A percentile compares a stretch with the other conserved stretches of the same genome.
Evolutionary conservation across 2,797 vertebrate species (phyloP).

Genomic region (Anolis apletophallus): DNA sequence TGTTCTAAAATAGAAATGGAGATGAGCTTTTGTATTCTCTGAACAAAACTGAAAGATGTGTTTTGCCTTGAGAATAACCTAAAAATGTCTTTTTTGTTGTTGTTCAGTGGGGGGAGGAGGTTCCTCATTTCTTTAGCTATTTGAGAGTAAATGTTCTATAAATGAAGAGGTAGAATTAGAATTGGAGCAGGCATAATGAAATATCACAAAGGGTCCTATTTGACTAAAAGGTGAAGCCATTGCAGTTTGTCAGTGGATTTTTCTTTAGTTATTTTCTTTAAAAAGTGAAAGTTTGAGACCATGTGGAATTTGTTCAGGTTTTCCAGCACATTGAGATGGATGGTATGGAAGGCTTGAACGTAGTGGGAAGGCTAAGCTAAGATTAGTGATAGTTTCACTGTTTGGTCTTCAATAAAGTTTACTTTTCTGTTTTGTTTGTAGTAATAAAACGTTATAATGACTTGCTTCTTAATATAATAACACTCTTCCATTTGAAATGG

Average conservation of each 20-base stretch:
- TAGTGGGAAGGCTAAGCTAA: neutral
- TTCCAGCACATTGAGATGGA: neutral
- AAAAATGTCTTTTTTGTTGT: neutral
- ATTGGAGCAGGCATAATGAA: conserved; percentile 23
- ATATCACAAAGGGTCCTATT: conserved; percentile 24
- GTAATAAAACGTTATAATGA: neutral
- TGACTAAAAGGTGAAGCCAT: conserved; percentile 43
- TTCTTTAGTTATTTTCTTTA: neutral
- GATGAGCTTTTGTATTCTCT: neutral
- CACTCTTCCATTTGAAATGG: neutral
- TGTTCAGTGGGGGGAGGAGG: neutral
- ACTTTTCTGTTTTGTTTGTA: neutral
- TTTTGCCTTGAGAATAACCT: neutral
- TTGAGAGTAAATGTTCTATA: neutral
- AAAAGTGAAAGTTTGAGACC: neutral
- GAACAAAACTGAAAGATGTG: neutral
- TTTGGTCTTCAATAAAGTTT: neutral
- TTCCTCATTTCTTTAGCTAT: neutral
- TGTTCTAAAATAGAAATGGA: conserved; percentile 8
- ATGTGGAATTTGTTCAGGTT: neutral
- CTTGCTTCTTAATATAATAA: neutral
- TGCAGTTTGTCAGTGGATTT: conserved; percentile 24
- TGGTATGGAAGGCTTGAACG: neutral
- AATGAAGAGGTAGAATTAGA: conserved; percentile 3
- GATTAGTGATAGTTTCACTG: neutral